Evolutionary conservation across 2,113 vertebrate species (phyloP).

Genomic region (Phylloscopus trochiloides): DNA sequence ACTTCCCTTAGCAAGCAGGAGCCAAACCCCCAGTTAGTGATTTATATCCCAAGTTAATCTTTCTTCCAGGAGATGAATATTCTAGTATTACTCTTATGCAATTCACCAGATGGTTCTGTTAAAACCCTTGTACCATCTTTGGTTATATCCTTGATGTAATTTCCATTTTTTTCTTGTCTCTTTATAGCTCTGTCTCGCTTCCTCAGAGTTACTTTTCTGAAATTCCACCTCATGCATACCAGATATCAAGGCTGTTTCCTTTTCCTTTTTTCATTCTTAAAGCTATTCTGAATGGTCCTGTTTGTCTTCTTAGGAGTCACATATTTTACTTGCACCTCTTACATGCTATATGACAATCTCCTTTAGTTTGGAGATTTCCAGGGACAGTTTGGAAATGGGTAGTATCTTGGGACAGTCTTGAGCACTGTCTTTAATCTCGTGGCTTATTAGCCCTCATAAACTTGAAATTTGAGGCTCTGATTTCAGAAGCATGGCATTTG

Average conservation of each 20-base stretch:
- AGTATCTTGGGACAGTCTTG: not conserved
- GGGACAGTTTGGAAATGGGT: not conserved
- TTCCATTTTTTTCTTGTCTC: not conserved
- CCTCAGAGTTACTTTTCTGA: not conserved
- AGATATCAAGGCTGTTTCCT: not conserved
- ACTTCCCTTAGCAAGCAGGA: not conserved
- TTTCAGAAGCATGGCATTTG: not conserved
- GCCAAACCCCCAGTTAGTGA: not conserved
- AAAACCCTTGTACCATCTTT: not conserved
- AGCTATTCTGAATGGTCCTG: not conserved
- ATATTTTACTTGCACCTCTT: not conserved
- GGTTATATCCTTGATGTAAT: not conserved
- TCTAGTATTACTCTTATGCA: not conserved
- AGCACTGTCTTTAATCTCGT: not conserved
- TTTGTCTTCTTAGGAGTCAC: not conserved
- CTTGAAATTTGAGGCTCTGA: not conserved
- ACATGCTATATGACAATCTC: not conserved
- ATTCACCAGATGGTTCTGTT: slow-evolving; percentile 7
- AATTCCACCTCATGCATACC: not conserved
- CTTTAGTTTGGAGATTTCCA: not conserved
- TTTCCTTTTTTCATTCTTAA: not conserved
- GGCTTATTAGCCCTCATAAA: not conserved
- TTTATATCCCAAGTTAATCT: slow-evolving; percentile 1
- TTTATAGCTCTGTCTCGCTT: not conserved
- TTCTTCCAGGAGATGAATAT: not conserved